These are phyloP conservation scores for Neuroscelio doddi DNA, from an alignment of 2,888 invertebrate species.

Conservation along the genomic window DNA sequence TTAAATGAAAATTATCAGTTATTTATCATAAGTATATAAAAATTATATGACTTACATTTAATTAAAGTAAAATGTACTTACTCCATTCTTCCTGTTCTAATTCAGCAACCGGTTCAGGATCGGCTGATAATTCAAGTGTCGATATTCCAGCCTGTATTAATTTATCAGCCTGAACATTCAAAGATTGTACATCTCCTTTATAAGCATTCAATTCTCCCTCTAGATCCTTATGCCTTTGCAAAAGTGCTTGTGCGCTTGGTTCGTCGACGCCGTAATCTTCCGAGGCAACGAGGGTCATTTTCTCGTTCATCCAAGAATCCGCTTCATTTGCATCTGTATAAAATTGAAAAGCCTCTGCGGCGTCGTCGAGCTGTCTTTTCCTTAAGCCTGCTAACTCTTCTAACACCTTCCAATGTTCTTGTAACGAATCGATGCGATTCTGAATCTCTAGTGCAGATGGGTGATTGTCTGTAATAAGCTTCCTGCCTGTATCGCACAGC, in stretches of 20 bases:
- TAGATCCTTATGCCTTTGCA: conserved; percentile 89
- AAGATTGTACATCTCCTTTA: conserved; percentile 86
- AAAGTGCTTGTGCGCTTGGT: conserved; percentile 89
- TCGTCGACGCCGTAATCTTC: conserved; percentile 95
- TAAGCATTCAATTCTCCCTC: conserved; percentile 93
- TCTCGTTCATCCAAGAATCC: conserved; percentile 98
- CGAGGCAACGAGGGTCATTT: conserved; percentile 91
- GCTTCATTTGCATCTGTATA: conserved; percentile 98
- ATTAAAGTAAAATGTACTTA: conserved; percentile 27
- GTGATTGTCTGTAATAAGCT: conserved; percentile 86
- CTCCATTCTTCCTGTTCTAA: conserved; percentile 72
- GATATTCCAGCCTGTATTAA: conserved; percentile 85
- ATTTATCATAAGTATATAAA: no score
- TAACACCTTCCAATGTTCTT: conserved; percentile 92
- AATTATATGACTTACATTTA: no score
- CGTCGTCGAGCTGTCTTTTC: conserved; percentile 86
- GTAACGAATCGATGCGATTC: conserved; percentile 83
- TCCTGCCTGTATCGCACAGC: conserved; percentile 81
- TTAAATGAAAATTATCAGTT: conserved; percentile 3
- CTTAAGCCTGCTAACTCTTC: conserved; percentile 84
- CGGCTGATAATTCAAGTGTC: conserved; percentile 74
- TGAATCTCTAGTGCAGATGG: conserved; percentile 87
- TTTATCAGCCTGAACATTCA: conserved; percentile 85
- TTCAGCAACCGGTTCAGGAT: conserved; percentile 68
- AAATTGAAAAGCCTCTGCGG: conserved; percentile 95